Evolutionary conservation across 2,888 invertebrate species (phyloP).

Genomic region (Thumatha senex): DNA sequence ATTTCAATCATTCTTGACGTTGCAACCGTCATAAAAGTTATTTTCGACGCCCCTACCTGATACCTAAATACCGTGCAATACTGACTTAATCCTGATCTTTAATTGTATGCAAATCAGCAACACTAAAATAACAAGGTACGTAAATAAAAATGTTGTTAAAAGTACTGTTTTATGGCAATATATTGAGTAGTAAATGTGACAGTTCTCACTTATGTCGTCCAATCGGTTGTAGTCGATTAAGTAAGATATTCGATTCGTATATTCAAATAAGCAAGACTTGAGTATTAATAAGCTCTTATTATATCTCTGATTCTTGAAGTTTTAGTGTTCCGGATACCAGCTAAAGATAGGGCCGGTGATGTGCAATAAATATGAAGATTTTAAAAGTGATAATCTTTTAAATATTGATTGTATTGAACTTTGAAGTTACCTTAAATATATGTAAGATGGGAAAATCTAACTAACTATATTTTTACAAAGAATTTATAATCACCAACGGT

Average conservation of each 20-base stretch:
- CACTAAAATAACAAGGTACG: constrained; percentile 40
- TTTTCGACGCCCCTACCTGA: constrained; percentile 3
- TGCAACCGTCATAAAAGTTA: not conserved
- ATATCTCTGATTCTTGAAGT: constrained; percentile 43
- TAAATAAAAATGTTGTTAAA: constrained; percentile 51
- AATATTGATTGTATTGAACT: constrained; percentile 13
- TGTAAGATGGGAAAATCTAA: too few species aligned
- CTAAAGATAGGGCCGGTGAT: constrained; percentile 48
- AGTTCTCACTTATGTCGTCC: constrained; percentile 59
- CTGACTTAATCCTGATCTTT: constrained; percentile 29
- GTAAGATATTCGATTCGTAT: constrained; percentile 59
- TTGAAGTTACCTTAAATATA: too few species aligned
- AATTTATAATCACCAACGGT: too few species aligned
- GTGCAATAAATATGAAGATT: constrained; percentile 42
- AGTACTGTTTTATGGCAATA: constrained; percentile 59
- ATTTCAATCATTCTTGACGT: constrained; percentile 3
- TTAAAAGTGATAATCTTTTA: constrained; percentile 30
- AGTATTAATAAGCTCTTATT: constrained; percentile 50
- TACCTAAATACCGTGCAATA: constrained; percentile 25
- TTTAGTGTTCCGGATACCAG: constrained; percentile 43
- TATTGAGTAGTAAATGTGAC: constrained; percentile 61
- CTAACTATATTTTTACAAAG: too few species aligned
- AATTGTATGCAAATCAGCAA: constrained; percentile 45
- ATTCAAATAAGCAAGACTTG: constrained; percentile 55
- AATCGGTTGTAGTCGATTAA: constrained; percentile 58